Percentiles rank a stretch among this genome's conserved stretches.
phyloP scores from a whole-genome alignment of 2,797 vertebrate genomes.

The Ciconia nigra region DNA sequence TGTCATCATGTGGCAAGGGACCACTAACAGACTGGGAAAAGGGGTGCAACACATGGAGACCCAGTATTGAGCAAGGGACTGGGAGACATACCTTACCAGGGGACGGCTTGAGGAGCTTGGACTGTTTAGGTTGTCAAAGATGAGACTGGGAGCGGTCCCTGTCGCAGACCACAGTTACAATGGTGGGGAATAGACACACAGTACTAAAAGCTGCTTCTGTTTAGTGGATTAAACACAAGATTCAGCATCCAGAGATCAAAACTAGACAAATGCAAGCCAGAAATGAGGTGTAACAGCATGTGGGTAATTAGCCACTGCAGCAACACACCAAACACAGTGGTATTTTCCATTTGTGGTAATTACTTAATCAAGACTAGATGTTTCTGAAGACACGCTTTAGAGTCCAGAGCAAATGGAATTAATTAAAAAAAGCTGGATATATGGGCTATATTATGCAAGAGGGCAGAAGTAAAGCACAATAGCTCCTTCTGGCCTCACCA shows the following conservation, averaged over 20 bases:
- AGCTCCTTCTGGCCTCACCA: not conserved
- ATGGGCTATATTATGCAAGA: not conserved
- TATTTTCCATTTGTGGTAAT: slow-evolving; percentile 35
- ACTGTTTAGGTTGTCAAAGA: not conserved
- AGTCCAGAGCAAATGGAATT: not conserved
- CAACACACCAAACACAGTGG: not conserved
- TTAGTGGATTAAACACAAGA: not conserved
- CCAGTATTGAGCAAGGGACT: not conserved
- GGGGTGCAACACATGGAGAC: accelerated
- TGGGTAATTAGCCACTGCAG: slow-evolving; percentile 11
- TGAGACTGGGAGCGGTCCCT: not conserved
- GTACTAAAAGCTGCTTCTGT: not conserved
- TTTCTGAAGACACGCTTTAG: not conserved
- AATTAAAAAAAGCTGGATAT: not conserved
- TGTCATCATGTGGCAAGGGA: not conserved
- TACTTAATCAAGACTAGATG: slow-evolving; percentile 12
- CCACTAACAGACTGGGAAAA: not conserved
- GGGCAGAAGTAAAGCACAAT: not conserved
- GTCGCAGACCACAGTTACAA: not conserved
- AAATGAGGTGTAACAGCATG: slow-evolving; percentile 6
- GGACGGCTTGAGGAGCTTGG: not conserved
- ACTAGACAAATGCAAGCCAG: not conserved
- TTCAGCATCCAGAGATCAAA: not conserved
- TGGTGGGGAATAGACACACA: accelerated
- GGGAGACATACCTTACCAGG: not conserved